phyloP scores from a whole-genome alignment of 2,888 invertebrate species.

The Chaetoderma sp. region DNA sequence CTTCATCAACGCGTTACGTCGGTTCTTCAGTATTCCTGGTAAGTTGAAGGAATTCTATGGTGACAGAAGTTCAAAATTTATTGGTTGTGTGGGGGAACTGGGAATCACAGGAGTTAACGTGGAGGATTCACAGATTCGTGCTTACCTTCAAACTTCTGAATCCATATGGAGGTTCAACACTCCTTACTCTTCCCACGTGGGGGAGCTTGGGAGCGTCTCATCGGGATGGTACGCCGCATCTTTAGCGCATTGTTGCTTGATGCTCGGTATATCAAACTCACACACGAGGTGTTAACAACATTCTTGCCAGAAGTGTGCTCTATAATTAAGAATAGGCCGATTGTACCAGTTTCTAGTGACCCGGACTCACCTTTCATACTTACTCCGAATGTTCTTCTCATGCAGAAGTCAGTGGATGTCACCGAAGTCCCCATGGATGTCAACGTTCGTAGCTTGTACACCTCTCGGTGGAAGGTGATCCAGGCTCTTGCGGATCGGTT shows the following conservation, averaged over 20 bases:
- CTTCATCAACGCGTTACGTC: constrained; percentile 30
- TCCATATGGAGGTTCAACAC: background rate
- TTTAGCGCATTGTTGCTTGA: no score
- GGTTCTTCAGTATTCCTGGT: constrained; percentile 29
- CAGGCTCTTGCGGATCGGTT: background rate
- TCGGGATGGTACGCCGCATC: background rate
- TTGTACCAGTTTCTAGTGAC: background rate
- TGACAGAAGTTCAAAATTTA: constrained; percentile 31
- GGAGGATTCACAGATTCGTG: constrained; percentile 12
- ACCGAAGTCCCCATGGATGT: background rate
- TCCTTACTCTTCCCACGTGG: background rate
- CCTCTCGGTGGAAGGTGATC: background rate
- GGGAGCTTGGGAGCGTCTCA: constrained; percentile 7
- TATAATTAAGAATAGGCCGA: no score
- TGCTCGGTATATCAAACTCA: no score
- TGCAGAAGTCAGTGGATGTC: no score
- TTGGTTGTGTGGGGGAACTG: constrained; percentile 21
- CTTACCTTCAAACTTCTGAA: background rate
- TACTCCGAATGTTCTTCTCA: no score
- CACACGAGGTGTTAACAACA: background rate
- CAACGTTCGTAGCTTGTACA: background rate
- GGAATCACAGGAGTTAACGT: constrained; percentile 8
- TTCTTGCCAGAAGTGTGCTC: background rate
- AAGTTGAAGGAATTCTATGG: constrained; percentile 20
- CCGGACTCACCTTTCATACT: background rate